Base-by-base conservation (phyloP, 2,113 vertebrate genomes). In the Tenrec ecaudatus region DNA sequence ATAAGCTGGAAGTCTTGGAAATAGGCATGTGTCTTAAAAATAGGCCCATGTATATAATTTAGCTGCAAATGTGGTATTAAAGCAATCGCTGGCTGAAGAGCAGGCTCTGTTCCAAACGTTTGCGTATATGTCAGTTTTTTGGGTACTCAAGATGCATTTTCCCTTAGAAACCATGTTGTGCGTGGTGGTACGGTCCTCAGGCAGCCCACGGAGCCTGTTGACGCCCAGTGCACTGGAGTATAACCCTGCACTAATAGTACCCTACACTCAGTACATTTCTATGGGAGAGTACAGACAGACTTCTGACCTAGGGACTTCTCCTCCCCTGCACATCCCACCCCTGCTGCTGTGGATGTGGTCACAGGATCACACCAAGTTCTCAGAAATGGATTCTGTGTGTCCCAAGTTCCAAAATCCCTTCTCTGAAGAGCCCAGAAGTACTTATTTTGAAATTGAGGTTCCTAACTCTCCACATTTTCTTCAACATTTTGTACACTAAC, bases 21-120 rank as follows among this genome's bases (percentile, higher is more conserved):
- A 97, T 97, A 97, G 85, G 89, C 91, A 93, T 76, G 82, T 82
- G 78, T 94, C 95, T 97, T 96, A 95, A 95, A 97, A 96, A 96
- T 97, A 97, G 86, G 86, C 22, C 73, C 89, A 82, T 86, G 92
- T 96, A 90, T 97, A 94, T 95, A 86, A 96, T 96, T 96, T 91
- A 78, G 86, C 94, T 96, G 88, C 90, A 91, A 97, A 93, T 83
- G 83, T 96, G 95, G 90, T 82, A 93, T 95, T 97, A 90, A 96
- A 91, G 95, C 95, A 92, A 76, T 77, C 85, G 95, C 94, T 83
- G 95, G 90, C 92, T 96, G 95, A 92, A 95, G 66, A 96, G 88
- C 71, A 31, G 96, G 96, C 93, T 96, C 90, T 86, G 76, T 80
- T 95, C 95, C 96, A 96, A 97, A 80, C 69, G 33, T 91, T 86